Evolutionary conservation across 2,797 vertebrate genomes (phyloP).

Genomic region (Falco concolor): DNA sequence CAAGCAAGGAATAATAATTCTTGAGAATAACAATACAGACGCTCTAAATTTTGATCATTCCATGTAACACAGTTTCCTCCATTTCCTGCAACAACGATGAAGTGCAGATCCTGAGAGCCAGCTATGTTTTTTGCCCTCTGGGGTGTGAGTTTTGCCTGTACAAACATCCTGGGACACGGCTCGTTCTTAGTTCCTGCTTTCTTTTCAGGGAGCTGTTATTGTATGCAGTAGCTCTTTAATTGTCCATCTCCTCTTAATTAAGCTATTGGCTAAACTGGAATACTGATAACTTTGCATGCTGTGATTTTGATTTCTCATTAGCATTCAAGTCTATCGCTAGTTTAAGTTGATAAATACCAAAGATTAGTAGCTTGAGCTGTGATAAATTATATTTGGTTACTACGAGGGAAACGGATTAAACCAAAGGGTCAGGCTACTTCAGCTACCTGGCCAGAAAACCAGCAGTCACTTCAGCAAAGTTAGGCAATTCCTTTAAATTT

Average conservation of each 20-base stretch:
- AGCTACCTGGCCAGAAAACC: background rate
- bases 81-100: conserved; percentile 12
- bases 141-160: background rate
- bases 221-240: background rate
- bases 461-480: background rate
- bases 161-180: background rate
- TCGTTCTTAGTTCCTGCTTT: background rate
- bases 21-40: background rate
- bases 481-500: background rate
- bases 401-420: background rate
- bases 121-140: background rate
- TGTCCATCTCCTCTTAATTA: background rate
- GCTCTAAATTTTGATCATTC: conserved; percentile 23
- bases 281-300: background rate
- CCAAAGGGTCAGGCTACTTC: background rate
- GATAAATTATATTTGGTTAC: background rate
- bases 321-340: background rate
- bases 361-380: background rate
- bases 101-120: background rate
- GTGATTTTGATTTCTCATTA: background rate
- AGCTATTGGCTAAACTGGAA: background rate
- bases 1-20: conserved; percentile 13
- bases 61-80: conserved; percentile 31
- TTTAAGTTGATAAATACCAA: background rate
- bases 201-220: background rate